A percentile compares a stretch with the other conserved stretches of the same genome.
These are phyloP conservation scores for Argyresthia goedartella DNA, from an alignment of 2,888 invertebrate species.

Conservation along the genomic window DNA sequence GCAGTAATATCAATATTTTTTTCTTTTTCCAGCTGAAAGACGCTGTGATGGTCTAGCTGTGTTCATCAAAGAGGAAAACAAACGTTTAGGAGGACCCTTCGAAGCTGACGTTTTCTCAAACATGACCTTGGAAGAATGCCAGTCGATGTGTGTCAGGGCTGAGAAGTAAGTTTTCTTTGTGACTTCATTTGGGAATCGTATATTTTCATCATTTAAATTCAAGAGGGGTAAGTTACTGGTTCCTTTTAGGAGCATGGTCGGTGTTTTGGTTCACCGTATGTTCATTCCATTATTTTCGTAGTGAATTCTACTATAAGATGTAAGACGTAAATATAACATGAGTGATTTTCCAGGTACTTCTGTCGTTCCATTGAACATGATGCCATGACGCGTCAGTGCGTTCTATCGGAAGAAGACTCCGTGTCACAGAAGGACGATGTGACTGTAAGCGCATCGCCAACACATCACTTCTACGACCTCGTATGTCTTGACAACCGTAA, in stretches of 20 bases:
- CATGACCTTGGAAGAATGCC: constrained; percentile 89
- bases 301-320: too few relatives aligned
- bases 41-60: constrained; percentile 89
- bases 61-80: constrained; percentile 91
- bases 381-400: constrained; percentile 87
- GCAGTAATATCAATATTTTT: constrained; percentile 6
- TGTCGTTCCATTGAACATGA: constrained; percentile 93
- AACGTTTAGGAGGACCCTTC: constrained; percentile 87
- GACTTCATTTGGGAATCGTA: neutral
- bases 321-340: too few relatives aligned
- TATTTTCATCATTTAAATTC: neutral
- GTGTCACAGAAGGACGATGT: constrained; percentile 91
- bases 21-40: constrained; percentile 78
- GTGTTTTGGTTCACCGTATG: too few relatives aligned
- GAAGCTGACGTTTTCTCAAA: constrained; percentile 90
- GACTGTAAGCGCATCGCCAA: constrained; percentile 85
- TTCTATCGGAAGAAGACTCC: constrained; percentile 92
- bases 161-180: constrained; percentile 79
- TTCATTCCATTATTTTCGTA: neutral
- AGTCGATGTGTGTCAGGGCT: constrained; percentile 87
- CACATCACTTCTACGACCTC: constrained; percentile 90
- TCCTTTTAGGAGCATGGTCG: too few relatives aligned
- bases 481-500: constrained; percentile 92
- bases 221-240: too few relatives aligned
- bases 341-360: constrained; percentile 73